Percentiles rank a stretch among this genome's conserved stretches.
Conservation (phyloP, 2,113 vertebrate genomes). For the Oxygymnocypris stewartii region DNA sequence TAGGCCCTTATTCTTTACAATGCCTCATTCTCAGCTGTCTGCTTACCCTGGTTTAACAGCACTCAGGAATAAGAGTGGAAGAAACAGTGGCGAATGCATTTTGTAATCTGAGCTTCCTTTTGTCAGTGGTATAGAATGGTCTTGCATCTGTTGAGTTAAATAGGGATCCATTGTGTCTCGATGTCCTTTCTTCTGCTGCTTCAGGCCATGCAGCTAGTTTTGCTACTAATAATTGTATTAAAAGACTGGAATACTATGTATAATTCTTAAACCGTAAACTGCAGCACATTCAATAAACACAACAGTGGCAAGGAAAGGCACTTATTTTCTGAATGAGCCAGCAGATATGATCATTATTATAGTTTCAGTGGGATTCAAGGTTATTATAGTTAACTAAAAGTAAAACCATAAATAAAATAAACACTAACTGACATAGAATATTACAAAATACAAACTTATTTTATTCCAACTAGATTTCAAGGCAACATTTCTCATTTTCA, state of each 20-base stretch:
- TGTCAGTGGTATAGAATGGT: slow-evolving; percentile 41
- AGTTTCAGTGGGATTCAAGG: background rate
- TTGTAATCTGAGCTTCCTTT: slow-evolving; percentile 52
- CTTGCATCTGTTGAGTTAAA: slow-evolving; percentile 39
- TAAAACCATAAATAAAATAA: background rate
- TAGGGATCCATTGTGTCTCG: background rate
- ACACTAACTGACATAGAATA: too few relatives aligned
- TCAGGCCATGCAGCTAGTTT: background rate
- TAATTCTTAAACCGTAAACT: background rate
- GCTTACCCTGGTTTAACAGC: slow-evolving; percentile 17
- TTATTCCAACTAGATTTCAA: too few relatives aligned
- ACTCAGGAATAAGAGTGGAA: slow-evolving; percentile 21
- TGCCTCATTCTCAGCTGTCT: slow-evolving; percentile 55
- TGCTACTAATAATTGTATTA: background rate
- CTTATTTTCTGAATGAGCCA: background rate
- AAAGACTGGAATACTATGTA: background rate
- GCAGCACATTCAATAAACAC: background rate
- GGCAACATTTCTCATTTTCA: too few relatives aligned
- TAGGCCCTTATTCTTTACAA: slow-evolving; percentile 28
- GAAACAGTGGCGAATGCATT: slow-evolving; percentile 38
- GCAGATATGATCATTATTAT: background rate
- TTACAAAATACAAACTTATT: too few relatives aligned
- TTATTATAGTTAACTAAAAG: background rate
- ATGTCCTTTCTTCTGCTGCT: background rate
- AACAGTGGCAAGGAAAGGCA: background rate